Evolutionary conservation across 1,140 invertebrate species (phyloP), one percentile per base, ranked within the genome.

Genomic region (Drosophila willistoni): DNA sequence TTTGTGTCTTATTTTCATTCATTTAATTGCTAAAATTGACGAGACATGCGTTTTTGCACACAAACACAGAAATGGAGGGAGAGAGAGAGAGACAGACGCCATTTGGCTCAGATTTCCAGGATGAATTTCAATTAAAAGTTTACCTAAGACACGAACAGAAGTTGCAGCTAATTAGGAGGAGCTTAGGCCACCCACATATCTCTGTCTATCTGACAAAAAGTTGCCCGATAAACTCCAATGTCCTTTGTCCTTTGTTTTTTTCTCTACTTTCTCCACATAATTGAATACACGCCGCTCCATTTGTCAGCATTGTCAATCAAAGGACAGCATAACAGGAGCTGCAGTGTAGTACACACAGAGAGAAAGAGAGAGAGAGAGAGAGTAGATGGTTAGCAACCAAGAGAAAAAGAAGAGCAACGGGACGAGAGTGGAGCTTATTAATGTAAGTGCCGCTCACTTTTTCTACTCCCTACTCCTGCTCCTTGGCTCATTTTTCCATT

Each of bases 301-400:
- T 90, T 89, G 84, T 89, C 77, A 73, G 71, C 25, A 34, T 60
- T 83, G 84, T 90, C 84, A 89, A 89, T 89, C 84, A 75, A 33
- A 76, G 55, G 61, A 56, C 39, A 62, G 55, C 22, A 62, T 60
- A 60, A 65, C 39, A 54, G 29, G 36, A 57, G 44, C 44, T 36
- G 33, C 14, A 64, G 36, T 55, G 36, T 55, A 51, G 39, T 34
- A 29, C 36, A 51, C 17, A 51, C 44, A 51, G 17, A 63, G 5
- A 51, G 9, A 59, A 2, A 47, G 7, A 44, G 22, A 29, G 9
- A 39, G 25, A n/a, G 7, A 22, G 42, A 47, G 22, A 10, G 17
- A 19, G 54, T 19, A 36, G 61, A 19, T 1, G 19, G 19, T 19
- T 1, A 19, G 19, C 9, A 39, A 12, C 3, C 2, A 13, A 39